Base-by-base conservation (phyloP, 2,888 invertebrate genomes). In the Scaptomyza caliginosa region DNA sequence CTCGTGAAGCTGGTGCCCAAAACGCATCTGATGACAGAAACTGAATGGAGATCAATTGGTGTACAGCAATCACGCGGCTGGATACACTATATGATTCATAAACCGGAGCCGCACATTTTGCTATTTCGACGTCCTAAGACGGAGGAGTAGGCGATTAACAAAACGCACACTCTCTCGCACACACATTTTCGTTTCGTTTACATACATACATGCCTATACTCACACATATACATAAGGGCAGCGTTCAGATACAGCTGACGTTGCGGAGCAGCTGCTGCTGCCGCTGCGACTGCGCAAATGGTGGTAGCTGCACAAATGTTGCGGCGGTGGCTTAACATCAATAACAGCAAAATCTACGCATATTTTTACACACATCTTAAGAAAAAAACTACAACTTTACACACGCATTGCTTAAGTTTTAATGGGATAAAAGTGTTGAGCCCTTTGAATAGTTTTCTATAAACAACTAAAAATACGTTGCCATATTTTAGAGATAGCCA, bases 51-150 rank as follows among this genome's bases (percentile, higher is more conserved):
- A 87, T 93, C 95, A 57, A 95, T 99, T 70, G 99, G 99, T 0
- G 97, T 99, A 0, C 98, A 98, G 91, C 99, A 99, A 91, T 98
- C 98, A 86, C 96, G 96, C 83, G 98, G 98, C 49, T 99, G 99
- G 99, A 94, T 97, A 11, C 98, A 99, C 92, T 99, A 98, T 86
- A 98, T 99, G 98, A 95, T 95, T 73, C 98, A 99, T 91, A 94
- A 96, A 86, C 99, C 99, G 89, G 98, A 98, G 90, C 98, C 98
- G 11, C 98, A 98, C 86, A 96, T 98, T 89, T 92, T 98, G 74
- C 93, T 98, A 52, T 98, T 98, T 92, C 94, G 94, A 90, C 93
- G 96, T 90, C 94, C 94, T 89, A 95, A 93, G 80, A 94, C 94
- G 26, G 88, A 86, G 68, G 86, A 85, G 60, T 86, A 82, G 50